Conservation (phyloP, 2,113 vertebrate genomes). For the Copsychus sechellarum region DNA sequence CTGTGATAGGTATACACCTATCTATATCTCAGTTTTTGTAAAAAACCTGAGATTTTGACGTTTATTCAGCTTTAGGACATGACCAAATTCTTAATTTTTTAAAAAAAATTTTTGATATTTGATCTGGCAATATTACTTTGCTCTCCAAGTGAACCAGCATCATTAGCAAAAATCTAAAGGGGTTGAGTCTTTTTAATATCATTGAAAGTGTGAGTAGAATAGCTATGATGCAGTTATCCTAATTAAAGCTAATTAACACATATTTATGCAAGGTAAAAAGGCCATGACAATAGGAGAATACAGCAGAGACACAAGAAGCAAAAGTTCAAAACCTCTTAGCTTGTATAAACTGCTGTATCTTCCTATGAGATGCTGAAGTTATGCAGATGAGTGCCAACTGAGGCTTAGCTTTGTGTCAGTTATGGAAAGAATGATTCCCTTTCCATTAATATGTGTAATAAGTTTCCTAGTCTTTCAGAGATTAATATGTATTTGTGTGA, state of each 20-base stretch:
- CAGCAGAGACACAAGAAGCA: conserved; percentile 13
- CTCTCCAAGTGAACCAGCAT: background rate
- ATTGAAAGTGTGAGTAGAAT: conserved; percentile 11
- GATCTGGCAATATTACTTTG: background rate
- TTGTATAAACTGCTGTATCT: background rate
- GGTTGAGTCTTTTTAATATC: background rate
- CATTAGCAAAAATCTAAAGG: background rate
- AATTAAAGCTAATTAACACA: conserved; percentile 42
- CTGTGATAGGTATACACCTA: background rate
- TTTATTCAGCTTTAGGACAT: background rate
- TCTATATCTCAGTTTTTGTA: background rate
- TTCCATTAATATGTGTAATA: background rate
- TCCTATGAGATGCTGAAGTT: background rate
- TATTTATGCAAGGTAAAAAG: conserved; percentile 55
- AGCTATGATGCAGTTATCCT: background rate
- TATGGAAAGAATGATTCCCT: background rate
- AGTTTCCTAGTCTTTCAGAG: background rate
- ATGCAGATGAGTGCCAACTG: background rate
- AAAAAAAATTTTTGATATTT: background rate
- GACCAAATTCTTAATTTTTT: background rate
- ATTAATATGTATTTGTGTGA: background rate
- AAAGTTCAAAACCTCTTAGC: conserved; percentile 14
- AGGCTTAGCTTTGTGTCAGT: background rate
- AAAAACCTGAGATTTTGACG: background rate
- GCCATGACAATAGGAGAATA: conserved; percentile 5